Evolutionary conservation across 2,113 vertebrate species (phyloP).

Genomic region (Triplophysa rosa): DNA sequence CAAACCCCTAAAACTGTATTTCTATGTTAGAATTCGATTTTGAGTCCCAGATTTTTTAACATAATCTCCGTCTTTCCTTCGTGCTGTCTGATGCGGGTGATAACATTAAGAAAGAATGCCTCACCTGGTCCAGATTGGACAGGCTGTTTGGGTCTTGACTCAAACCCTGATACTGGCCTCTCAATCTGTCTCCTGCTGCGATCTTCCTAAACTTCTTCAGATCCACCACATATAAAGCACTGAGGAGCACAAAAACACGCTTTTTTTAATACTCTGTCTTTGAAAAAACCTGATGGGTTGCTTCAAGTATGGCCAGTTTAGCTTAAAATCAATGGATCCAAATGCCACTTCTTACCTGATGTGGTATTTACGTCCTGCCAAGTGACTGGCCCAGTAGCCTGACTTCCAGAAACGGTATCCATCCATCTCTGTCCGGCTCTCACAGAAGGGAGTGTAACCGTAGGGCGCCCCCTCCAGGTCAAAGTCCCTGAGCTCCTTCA

Average conservation of each 20-base stretch:
- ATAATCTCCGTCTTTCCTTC: background rate
- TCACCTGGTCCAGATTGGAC: conserved; percentile 97
- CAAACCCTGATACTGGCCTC: conserved; percentile 96
- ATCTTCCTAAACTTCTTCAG: conserved; percentile 98
- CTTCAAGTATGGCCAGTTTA: too few species aligned
- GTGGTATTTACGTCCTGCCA: conserved; percentile 94
- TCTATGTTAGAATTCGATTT: too few species aligned
- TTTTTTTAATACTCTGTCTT: background rate
- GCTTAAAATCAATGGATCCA: too few species aligned
- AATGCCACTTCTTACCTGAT: conserved; percentile 81
- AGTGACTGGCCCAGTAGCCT: conserved; percentile 96
- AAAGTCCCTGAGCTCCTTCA: conserved; percentile 92
- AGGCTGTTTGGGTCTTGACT: conserved; percentile 98
- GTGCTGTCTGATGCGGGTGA: background rate
- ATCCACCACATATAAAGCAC: conserved; percentile 95
- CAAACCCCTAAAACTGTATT: too few species aligned
- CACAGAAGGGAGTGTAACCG: conserved; percentile 97
- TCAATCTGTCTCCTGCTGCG: conserved; percentile 92
- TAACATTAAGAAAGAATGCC: background rate
- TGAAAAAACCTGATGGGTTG: background rate
- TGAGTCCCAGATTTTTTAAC: background rate
- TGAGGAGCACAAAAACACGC: conserved; percentile 55
- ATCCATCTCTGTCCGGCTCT: conserved; percentile 95
- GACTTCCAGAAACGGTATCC: conserved; percentile 98
- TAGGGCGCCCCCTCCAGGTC: conserved; percentile 95